Evolutionary conservation across 2,113 vertebrate species (phyloP).

Genomic region (Apodemus speciosus): DNA sequence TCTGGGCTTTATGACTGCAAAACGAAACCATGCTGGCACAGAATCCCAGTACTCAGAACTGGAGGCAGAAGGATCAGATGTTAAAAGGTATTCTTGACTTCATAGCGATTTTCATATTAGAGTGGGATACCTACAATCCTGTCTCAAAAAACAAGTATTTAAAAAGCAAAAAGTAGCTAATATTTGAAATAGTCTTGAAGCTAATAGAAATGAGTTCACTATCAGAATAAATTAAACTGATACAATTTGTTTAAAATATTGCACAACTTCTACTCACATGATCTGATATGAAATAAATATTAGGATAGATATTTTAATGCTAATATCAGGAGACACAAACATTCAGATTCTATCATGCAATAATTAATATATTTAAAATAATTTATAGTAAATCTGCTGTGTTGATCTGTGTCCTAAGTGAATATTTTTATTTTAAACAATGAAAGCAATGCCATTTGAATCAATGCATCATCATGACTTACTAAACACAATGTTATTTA

Average conservation of each 20-base stretch:
- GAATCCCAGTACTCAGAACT: background rate
- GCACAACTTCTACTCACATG: fast-evolving
- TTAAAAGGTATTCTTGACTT: background rate
- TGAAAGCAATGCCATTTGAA: background rate
- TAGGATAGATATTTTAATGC: background rate
- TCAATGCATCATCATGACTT: background rate
- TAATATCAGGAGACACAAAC: background rate
- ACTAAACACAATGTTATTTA: background rate
- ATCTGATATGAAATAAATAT: background rate
- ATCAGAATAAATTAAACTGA: background rate
- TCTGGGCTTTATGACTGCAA: background rate
- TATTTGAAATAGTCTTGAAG: background rate
- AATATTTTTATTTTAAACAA: background rate
- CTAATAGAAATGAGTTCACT: background rate
- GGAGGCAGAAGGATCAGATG: background rate
- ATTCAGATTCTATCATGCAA: background rate
- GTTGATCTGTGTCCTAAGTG: background rate
- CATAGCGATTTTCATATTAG: background rate
- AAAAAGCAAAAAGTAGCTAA: background rate
- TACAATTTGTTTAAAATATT: background rate
- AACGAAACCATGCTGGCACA: background rate
- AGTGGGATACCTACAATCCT: no score
- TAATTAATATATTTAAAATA: background rate
- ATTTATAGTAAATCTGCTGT: fast-evolving
- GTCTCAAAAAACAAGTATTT: background rate